phyloP scores from a whole-genome alignment of 2,797 vertebrate genomes.

The Luscinia luscinia region DNA sequence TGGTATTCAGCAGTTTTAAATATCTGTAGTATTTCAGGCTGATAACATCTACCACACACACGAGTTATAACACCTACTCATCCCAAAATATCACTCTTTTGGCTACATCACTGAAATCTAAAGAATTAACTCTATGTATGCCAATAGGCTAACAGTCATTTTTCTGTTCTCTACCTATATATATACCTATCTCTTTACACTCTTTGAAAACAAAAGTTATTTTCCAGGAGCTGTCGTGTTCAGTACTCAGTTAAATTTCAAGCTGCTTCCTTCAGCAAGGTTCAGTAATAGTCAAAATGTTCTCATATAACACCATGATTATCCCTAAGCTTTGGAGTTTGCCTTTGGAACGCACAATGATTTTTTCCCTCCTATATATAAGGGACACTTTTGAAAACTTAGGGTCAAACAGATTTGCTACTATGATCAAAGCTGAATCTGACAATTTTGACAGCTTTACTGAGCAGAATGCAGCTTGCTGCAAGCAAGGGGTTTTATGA shows the following conservation, averaged over 20 bases:
- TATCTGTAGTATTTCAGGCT: background rate
- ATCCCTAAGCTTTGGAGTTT: background rate
- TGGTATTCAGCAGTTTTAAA: background rate
- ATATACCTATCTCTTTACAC: background rate
- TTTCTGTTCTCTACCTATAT: background rate
- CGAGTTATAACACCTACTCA: background rate
- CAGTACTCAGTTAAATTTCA: background rate
- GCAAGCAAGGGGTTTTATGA: background rate
- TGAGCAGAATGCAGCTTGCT: background rate
- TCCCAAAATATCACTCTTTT: background rate
- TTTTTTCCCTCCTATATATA: background rate
- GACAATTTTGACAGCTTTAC: background rate
- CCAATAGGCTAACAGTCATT: background rate
- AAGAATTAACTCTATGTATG: background rate
- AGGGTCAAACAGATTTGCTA: background rate
- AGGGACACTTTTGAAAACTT: background rate
- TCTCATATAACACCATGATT: background rate
- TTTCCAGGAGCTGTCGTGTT: background rate
- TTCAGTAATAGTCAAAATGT: background rate
- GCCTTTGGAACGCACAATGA: background rate
- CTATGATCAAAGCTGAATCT: background rate
- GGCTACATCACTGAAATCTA: background rate
- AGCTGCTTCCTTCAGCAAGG: background rate
- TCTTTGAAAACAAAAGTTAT: background rate
- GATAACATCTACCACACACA: background rate